phyloP scores from a whole-genome alignment of 2,113 vertebrate genomes.

The Marmota flaviventris region DNA sequence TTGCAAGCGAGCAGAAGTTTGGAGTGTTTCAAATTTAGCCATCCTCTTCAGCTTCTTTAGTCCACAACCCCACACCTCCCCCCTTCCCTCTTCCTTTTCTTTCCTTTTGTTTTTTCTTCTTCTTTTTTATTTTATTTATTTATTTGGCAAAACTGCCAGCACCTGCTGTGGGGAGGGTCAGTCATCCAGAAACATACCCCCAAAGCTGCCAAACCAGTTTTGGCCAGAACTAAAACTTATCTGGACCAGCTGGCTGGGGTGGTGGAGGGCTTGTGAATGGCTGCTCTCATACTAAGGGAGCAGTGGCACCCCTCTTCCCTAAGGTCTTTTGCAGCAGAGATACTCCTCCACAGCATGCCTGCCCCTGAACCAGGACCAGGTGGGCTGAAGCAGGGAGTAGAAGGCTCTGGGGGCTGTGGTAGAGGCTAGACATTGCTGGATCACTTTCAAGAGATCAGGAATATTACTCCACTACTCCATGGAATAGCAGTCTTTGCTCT shows the following conservation, averaged over 20 bases:
- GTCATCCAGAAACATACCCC: slow-evolving; percentile 56
- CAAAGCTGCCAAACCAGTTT: slow-evolving; percentile 74
- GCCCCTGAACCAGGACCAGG: background rate
- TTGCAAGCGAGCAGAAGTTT: slow-evolving; percentile 43
- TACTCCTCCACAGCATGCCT: background rate
- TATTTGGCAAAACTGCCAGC: slow-evolving; percentile 36
- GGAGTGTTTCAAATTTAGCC: slow-evolving; percentile 32
- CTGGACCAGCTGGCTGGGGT: slow-evolving; percentile 23
- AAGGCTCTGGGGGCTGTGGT: background rate
- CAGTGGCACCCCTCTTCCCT: background rate
- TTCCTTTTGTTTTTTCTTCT: no score
- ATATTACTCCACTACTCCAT: background rate
- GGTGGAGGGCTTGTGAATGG: background rate
- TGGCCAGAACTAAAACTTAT: slow-evolving; percentile 54
- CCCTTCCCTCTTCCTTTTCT: background rate
- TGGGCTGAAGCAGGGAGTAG: background rate
- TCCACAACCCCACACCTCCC: no score
- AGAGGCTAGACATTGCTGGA: background rate
- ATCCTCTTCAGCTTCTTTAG: background rate
- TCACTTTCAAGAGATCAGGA: background rate
- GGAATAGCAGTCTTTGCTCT: background rate
- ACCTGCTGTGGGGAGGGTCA: slow-evolving; percentile 52
- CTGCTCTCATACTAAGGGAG: background rate
- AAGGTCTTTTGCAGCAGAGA: background rate
- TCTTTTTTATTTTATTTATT: no score